Evolutionary conservation across 1,140 invertebrate genomes (phyloP).

Genomic region (Diabrotica virgifera): DNA sequence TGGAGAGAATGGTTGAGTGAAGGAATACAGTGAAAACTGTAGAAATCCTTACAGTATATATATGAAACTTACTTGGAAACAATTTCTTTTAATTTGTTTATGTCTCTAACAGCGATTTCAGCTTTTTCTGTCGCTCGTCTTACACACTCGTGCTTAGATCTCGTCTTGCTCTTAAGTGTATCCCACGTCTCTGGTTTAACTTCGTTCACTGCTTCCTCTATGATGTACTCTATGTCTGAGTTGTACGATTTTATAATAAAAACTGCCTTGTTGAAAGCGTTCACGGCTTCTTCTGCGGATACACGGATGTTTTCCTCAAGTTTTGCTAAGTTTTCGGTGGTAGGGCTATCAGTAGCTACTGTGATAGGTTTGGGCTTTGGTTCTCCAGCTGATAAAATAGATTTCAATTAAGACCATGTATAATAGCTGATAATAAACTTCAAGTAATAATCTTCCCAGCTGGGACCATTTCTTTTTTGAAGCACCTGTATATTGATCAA

Average conservation of each 20-base stretch:
- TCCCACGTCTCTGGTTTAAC: conserved; percentile 55
- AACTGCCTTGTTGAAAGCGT: conserved; percentile 56
- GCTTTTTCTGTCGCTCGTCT: conserved; percentile 53
- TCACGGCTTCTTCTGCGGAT: conserved; percentile 54
- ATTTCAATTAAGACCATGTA: neutral
- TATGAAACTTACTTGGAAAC: conserved; percentile 33
- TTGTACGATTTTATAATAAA: conserved; percentile 57
- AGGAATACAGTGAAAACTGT: no score
- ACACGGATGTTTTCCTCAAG: conserved; percentile 56
- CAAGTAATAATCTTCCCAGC: no score
- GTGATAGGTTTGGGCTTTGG: conserved; percentile 28
- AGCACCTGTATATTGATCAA: no score
- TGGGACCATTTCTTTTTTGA: no score
- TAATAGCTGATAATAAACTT: neutral
- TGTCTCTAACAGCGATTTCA: conserved; percentile 46
- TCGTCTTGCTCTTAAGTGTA: conserved; percentile 58
- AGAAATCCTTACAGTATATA: no score
- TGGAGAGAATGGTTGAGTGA: no score
- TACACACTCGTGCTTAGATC: conserved; percentile 53
- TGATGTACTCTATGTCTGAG: conserved; percentile 57
- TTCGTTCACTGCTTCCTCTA: conserved; percentile 58
- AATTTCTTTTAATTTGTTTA: conserved; percentile 33
- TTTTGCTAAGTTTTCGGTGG: conserved; percentile 51
- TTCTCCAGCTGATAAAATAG: conserved; percentile 31
- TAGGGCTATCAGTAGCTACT: conserved; percentile 3